Conservation (phyloP, 2,888 invertebrate species). For the Lepidonotus clava region DNA sequence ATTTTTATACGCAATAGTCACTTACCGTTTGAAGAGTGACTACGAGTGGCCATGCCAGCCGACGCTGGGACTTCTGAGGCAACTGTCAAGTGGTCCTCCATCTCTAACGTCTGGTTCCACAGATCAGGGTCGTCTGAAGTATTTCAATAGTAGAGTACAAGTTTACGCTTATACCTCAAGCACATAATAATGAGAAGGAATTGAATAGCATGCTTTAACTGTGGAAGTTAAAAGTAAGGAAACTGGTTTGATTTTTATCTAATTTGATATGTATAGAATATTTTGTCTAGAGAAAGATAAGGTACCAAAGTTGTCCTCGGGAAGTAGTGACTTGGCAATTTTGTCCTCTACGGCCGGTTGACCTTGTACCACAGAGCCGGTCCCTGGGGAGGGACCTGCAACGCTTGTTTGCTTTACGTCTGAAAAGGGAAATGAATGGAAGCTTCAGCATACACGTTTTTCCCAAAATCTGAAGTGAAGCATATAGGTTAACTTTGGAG, state of each 20-base stretch:
- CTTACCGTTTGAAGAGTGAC: background rate
- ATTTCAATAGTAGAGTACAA: background rate
- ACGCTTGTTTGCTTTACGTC: too few relatives aligned
- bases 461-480: too few relatives aligned
- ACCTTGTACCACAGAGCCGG: too few relatives aligned
- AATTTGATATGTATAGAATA: too few relatives aligned
- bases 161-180: background rate
- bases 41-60: background rate
- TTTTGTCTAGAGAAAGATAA: too few relatives aligned
- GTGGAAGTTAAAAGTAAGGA: background rate
- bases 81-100: constrained; percentile 60
- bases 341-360: too few relatives aligned
- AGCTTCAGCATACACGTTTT: too few relatives aligned
- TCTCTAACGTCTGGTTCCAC: constrained; percentile 74
- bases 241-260: background rate
- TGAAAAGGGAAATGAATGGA: too few relatives aligned
- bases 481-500: too few relatives aligned
- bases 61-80: background rate
- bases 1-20: background rate
- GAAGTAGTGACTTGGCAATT: too few relatives aligned
- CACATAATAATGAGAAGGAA: background rate
- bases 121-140: constrained; percentile 71
- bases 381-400: too few relatives aligned
- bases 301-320: too few relatives aligned
- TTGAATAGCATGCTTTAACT: background rate